Evolutionary conservation across 2,113 vertebrate species (phyloP).

Genomic region (Pao palembangensis): DNA sequence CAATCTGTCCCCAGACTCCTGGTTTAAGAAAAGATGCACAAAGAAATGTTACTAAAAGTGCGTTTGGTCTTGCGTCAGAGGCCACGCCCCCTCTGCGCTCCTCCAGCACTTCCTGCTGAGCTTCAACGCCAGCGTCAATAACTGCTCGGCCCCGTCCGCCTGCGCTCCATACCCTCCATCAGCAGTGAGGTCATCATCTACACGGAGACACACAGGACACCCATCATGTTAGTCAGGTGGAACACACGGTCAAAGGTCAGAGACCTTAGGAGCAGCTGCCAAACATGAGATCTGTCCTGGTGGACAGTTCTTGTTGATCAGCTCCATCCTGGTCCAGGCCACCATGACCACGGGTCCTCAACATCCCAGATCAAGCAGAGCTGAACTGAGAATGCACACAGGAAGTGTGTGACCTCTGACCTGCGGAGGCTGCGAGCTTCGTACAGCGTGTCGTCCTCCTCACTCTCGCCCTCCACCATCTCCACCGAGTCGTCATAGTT

Average conservation of each 20-base stretch:
- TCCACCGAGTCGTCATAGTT: slow-evolving; percentile 52
- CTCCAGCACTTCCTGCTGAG: neutral
- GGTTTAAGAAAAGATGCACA: too few species aligned
- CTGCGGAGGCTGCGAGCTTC: slow-evolving; percentile 64
- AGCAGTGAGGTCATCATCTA: slow-evolving; percentile 41
- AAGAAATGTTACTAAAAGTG: neutral
- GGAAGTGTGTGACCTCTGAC: slow-evolving; percentile 32
- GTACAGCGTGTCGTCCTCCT: slow-evolving; percentile 63
- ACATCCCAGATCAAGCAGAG: too few species aligned
- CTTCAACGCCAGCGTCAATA: neutral
- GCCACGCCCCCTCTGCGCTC: neutral
- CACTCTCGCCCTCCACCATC: slow-evolving; percentile 62
- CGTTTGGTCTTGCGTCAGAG: neutral
- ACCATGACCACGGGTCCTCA: too few species aligned
- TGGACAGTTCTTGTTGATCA: too few species aligned
- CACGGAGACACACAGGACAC: too few species aligned
- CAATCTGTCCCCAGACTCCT: neutral
- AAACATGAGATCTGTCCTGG: too few species aligned
- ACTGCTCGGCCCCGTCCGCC: neutral
- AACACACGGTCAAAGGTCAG: too few species aligned
- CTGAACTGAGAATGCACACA: too few species aligned
- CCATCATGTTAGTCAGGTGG: too few species aligned
- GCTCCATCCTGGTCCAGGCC: too few species aligned
- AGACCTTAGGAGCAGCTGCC: too few species aligned
- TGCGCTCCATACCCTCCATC: slow-evolving; percentile 4